A percentile compares a stretch with the other conserved stretches of the same genome.
These are phyloP conservation scores for Trachelus stipa DNA, from an alignment of 2,888 invertebrate species.

Conservation along the genomic window DNA sequence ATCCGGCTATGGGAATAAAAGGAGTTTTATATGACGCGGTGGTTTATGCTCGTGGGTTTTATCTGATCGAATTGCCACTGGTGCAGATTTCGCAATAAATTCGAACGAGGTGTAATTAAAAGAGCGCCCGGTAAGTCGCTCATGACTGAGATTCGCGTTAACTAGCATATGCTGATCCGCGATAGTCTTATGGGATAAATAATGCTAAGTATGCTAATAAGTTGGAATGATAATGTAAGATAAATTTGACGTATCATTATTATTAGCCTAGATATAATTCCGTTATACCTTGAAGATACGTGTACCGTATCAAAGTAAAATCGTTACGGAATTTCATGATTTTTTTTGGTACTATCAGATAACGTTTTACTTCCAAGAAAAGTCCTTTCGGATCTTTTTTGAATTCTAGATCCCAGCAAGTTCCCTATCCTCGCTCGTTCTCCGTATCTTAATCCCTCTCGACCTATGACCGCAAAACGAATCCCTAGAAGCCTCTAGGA, in stretches of 20 bases:
- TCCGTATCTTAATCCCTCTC: background rate
- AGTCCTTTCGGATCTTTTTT: background rate
- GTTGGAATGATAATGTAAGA: background rate
- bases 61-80: conserved; percentile 64
- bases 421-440: background rate
- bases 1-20: conserved; percentile 43
- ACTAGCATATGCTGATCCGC: background rate
- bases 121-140: conserved; percentile 29
- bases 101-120: conserved; percentile 59
- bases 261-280: background rate
- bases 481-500: conserved; percentile 25
- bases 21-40: conserved; percentile 60
- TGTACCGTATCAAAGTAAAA: background rate
- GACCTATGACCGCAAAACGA: conserved; percentile 43
- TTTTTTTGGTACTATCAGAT: background rate
- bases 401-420: background rate
- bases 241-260: background rate
- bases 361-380: background rate
- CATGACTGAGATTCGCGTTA: background rate
- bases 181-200: background rate
- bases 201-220: background rate
- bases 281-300: background rate
- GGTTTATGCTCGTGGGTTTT: conserved; percentile 61
- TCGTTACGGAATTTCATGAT: background rate
- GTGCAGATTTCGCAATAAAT: conserved; percentile 63